phyloP scores from a whole-genome alignment of 2,888 invertebrate genomes.

The Cosmia trapezina region DNA sequence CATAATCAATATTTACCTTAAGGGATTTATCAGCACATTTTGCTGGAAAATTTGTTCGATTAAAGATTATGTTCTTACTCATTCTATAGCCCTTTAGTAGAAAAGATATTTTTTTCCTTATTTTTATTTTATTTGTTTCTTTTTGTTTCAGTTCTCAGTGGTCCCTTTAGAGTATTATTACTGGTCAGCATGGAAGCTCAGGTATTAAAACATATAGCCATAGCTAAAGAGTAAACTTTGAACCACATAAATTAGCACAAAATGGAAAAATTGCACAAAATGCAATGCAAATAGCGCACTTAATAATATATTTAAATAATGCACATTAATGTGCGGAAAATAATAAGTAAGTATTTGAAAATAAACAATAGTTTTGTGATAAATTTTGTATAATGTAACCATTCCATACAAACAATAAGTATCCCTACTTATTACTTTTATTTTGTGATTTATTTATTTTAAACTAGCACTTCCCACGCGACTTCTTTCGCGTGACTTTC shows the following conservation, averaged over 20 bases:
- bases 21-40: background rate
- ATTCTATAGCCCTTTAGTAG: background rate
- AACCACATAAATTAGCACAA: slow-evolving; percentile 53
- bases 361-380: background rate
- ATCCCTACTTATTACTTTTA: no score
- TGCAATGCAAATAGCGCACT: slow-evolving; percentile 46
- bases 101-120: slow-evolving; percentile 30
- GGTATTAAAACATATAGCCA: slow-evolving; percentile 30
- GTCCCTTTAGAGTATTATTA: slow-evolving; percentile 77
- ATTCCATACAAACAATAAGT: slow-evolving; percentile 7
- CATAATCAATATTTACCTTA: no score
- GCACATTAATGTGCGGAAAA: slow-evolving; percentile 26
- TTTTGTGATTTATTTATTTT: no score
- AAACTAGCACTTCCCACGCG: no score
- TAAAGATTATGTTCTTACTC: background rate
- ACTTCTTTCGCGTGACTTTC: no score
- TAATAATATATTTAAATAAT: slow-evolving; percentile 24
- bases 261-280: slow-evolving; percentile 63
- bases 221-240: slow-evolving; percentile 35
- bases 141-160: slow-evolving; percentile 88
- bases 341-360: background rate
- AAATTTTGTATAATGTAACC: slow-evolving; percentile 6
- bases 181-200: slow-evolving; percentile 68
- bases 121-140: slow-evolving; percentile 67
- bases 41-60: background rate